Base-by-base conservation (phyloP, 1,140 invertebrate species). In the Portunus trituberculatus region DNA sequence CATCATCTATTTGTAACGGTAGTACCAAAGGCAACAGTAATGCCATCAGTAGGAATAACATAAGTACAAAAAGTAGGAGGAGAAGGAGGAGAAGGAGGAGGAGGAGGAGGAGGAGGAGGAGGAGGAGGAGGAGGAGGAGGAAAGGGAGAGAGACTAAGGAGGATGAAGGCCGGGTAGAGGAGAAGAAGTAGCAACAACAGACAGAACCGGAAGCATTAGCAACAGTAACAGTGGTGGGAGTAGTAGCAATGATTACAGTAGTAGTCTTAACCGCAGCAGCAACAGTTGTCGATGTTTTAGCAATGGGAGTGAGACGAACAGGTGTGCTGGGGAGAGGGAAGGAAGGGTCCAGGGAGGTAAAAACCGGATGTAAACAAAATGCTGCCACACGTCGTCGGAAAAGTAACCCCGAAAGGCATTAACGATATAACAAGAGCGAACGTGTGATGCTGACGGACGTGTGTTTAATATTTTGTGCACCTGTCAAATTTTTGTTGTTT, bases 331-430 rank as follows among this genome's bases (percentile, higher is more conserved):
- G n/a, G n/a, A n/a, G 8, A 25, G 67, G 20, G 20, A 25, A 76
- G 67, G 67, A 20, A 25, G 20, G 8, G 67, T 0, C 10, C 4
- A n/a, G n/a, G 67, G 67, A 20, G 67, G 20, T 20, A 76, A 76
- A 76, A 76, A 76, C 16, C 67, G 67, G 67, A 76, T 76, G 67
- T 76, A 76, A 76, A 76, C 67, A 76, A 76, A 76, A 76, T 25
- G 25, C n/a, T 76, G 67, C 67, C 67, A 76, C 20, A 76, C 20
- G 20, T 20, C 67, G n/a, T n/a, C 67, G 25, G 0, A 39, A 39
- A 39, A 39, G 39, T 39, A 39, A 39, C 39, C 39, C 39, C 39
- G 39, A 39, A 39, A 39, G 39, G 39, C 39, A 39, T 6, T 39
- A 6, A 39, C 39, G 39, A 39, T 39, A 39, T 39, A 16, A 20